Evolutionary conservation across 1,140 invertebrate species (phyloP).

Genomic region (Eupeodes corollae): DNA sequence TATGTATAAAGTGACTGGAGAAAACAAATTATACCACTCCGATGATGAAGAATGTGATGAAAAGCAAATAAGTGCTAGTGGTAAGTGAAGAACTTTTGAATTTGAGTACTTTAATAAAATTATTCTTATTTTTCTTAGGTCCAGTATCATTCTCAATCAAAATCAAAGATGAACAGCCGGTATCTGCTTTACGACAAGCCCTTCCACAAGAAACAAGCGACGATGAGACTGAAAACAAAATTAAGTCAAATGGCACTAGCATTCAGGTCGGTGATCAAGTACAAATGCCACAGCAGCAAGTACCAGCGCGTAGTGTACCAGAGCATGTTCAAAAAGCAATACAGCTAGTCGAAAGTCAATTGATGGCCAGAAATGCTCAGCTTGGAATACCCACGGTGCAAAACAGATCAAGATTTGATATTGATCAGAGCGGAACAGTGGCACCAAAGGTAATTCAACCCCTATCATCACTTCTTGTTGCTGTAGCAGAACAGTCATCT

Average conservation of each 20-base stretch:
- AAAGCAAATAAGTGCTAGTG: constrained; percentile 20
- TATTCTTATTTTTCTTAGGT: constrained; percentile 27
- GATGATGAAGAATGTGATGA: constrained; percentile 26
- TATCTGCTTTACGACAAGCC: constrained; percentile 50
- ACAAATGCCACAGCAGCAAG: no score
- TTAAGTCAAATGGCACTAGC: constrained; percentile 18
- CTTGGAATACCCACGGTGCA: not conserved
- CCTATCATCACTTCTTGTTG: no score
- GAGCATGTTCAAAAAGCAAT: constrained; percentile 33
- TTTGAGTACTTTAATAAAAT: not conserved
- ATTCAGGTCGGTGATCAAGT: no score
- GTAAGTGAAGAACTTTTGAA: not conserved
- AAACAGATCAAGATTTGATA: not conserved
- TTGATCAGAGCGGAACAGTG: not conserved
- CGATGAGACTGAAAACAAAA: constrained; percentile 37
- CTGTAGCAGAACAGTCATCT: no score
- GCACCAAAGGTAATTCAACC: not conserved
- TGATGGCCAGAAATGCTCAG: constrained; percentile 21
- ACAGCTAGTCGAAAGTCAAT: constrained; percentile 27
- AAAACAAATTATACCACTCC: constrained; percentile 1
- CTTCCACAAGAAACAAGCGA: constrained; percentile 65
- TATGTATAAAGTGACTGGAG: constrained; percentile 42
- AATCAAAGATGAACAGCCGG: constrained; percentile 55
- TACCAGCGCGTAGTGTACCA: constrained; percentile 12
- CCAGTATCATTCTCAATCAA: constrained; percentile 74